Base-by-base conservation (phyloP, 2,888 invertebrate genomes). In the Spatulosminthurus flaviceps region DNA sequence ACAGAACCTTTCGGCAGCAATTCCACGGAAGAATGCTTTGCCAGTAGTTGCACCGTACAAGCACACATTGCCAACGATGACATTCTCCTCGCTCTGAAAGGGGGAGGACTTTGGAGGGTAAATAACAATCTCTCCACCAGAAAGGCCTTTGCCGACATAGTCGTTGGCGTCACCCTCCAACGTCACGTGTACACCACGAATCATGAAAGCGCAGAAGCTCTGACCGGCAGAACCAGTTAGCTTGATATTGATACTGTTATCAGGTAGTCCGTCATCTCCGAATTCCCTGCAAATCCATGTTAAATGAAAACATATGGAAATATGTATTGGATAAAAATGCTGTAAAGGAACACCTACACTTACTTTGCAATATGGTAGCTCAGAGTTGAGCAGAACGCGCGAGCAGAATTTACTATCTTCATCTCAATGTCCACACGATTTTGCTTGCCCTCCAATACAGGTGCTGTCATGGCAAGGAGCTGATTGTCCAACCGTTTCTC, bases 131-230 rank as follows among this genome's bases (percentile, higher is more conserved):
- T 92, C 94, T 78, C 98, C 99, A 60, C 99, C 99, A 43, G 97
- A 98, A 51, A 99, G 89, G 82, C 98, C 96, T 89, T 93, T 93
- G 89, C 97, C 98, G 82, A 99, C 98, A 88, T 99, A 99, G 88
- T 99, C 99, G 87, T 99, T 99, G 41, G 98, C 93, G 89, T 99
- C 99, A 66, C 99, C 99, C 88, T 96, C 97, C 22, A 99, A 89
- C 0, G 93, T 94, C 2, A 97, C 94, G 77, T 92, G 92, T 78
- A 98, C 91, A 83, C 92, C 93, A 13, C 72, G 73, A 0, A 94
- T 93, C 86, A 99, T 89, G 90, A 99, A 99, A 7, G 98, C 98
- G 88, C 98, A 96, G 90, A 99, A 99, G 87, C 98, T 98, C 90
- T 99, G 99, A 16, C 99, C 99, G 13, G 98, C 99, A 1, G 97